phyloP scores from a whole-genome alignment of 2,113 vertebrate genomes.

The Antennarius striatus region DNA sequence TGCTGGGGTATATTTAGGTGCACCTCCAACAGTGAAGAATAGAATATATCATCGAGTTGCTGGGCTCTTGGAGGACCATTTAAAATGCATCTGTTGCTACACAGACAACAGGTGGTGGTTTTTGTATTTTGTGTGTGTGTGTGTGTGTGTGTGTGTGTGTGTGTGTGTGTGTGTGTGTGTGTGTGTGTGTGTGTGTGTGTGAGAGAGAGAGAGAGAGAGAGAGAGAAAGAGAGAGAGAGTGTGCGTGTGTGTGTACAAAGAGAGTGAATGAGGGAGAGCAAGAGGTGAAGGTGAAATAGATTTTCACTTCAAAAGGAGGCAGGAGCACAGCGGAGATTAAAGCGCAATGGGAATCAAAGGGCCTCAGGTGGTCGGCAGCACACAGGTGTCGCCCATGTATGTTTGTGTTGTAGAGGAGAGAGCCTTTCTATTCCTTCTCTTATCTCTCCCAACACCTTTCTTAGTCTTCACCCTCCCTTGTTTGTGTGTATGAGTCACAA shows the following conservation, averaged over 20 bases:
- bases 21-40: conserved; percentile 13
- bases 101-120: conserved; percentile 53
- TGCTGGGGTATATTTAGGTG: conserved; percentile 54
- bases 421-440: conserved; percentile 34
- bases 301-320: conserved; percentile 81
- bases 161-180: no score
- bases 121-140: conserved; percentile 31
- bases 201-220: background rate
- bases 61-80: conserved; percentile 4
- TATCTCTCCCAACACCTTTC: conserved; percentile 20
- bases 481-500: background rate
- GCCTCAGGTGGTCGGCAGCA: conserved; percentile 68
- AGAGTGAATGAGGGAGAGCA: conserved; percentile 4
- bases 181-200: no score
- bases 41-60: conserved; percentile 37
- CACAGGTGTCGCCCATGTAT: conserved; percentile 57
- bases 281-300: conserved; percentile 55
- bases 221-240: background rate
- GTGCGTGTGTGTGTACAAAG: conserved; percentile 8
- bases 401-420: conserved; percentile 21
- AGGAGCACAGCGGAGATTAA: conserved; percentile 78
- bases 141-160: background rate
- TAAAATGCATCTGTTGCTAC: conserved; percentile 19
- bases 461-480: background rate
- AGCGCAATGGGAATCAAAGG: conserved; percentile 80